Base-by-base conservation (phyloP, 2,797 vertebrate genomes). In the Jordanella pulchra region DNA sequence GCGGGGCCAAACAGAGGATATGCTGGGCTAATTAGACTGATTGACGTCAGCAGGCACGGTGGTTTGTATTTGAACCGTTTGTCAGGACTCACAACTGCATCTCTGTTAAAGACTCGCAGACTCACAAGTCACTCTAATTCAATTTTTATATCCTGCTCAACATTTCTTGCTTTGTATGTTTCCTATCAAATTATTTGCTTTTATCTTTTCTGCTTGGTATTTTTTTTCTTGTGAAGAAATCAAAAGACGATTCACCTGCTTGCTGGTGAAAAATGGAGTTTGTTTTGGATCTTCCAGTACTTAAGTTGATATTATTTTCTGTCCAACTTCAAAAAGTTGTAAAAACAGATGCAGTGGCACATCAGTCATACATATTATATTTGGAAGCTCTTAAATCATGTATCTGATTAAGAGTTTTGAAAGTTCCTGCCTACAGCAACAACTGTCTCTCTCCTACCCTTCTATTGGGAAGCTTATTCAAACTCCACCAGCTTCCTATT, bases 11-110 rank as follows among this genome's bases (percentile, higher is more conserved):
- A 75, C 82, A 80, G 86, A 91, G 90, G 91, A 93, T 91, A 84
- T 78, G 78, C 84, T 18, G 65, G 76, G 71, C 82, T 91, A 93
- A 94, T 94, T 91, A 92, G 87, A 87, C 78, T 81, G 87, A 90
- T 89, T 93, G 93, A 94, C 89, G 89, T 94, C 92, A 94, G 80
- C 79, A 86, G 79, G 63, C 70, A 69, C 56, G 76, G 86, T 86
- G 90, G 86, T 88, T 93, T 88, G 78, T 83, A 63, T 85, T 85
- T 89, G 91, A 93, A 93, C 91, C 73, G 77, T 91, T 90, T 83
- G 78, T 91, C 83, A 87, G 78, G 65, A 76, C 78, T 82, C 82
- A 83, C 80, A 85, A 76, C 72, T 58, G 74, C 68, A 73, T 83
- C 77, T 86, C 76, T 87, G 73, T 87, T 66, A 67, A n/a, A 42